Evolutionary conservation across 2,888 invertebrate species (phyloP).

Genomic region (Prosopocoilus inquinatus): DNA sequence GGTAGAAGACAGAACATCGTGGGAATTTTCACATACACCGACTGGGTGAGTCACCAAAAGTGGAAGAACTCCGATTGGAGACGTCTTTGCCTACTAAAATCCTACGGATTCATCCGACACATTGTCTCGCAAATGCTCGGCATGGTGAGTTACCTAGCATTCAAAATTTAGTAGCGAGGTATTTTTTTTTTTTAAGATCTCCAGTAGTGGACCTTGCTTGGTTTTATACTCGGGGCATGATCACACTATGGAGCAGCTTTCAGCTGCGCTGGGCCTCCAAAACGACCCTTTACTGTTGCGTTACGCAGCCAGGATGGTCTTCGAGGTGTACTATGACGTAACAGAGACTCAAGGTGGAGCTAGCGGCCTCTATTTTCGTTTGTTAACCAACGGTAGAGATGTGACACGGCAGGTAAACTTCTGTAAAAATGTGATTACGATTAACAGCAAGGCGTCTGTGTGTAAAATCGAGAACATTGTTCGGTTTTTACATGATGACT

Average conservation of each 20-base stretch:
- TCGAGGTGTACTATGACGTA: slow-evolving; percentile 82
- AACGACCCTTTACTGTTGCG: slow-evolving; percentile 68
- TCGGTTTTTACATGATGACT: slow-evolving; percentile 83
- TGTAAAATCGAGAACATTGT: slow-evolving; percentile 88
- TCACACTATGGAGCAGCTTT: slow-evolving; percentile 81
- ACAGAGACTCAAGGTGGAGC: slow-evolving; percentile 46
- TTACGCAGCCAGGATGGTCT: slow-evolving; percentile 83
- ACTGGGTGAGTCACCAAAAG: slow-evolving; percentile 73
- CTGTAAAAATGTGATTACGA: slow-evolving; percentile 64
- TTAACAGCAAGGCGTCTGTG: slow-evolving; percentile 57
- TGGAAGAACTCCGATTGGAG: slow-evolving; percentile 59
- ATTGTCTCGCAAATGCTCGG: slow-evolving; percentile 78
- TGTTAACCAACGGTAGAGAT: slow-evolving; percentile 84
- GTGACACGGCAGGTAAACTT: slow-evolving; percentile 79
- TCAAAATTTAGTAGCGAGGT: too few species aligned
- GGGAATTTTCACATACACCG: slow-evolving; percentile 76
- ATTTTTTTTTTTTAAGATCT: slow-evolving; percentile 34
- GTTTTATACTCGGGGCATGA: slow-evolving; percentile 79
- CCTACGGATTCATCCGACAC: slow-evolving; percentile 81
- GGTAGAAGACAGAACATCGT: slow-evolving; percentile 63
- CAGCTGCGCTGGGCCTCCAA: slow-evolving; percentile 73
- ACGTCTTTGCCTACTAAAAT: slow-evolving; percentile 67
- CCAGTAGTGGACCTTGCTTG: slow-evolving; percentile 45
- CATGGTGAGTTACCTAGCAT: slow-evolving; percentile 56
- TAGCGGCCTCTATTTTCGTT: slow-evolving; percentile 75